A percentile compares a stretch with the other conserved stretches of the same genome.
Conservation (phyloP, 1,140 invertebrate species). For the Hylyphantes graminicola region DNA sequence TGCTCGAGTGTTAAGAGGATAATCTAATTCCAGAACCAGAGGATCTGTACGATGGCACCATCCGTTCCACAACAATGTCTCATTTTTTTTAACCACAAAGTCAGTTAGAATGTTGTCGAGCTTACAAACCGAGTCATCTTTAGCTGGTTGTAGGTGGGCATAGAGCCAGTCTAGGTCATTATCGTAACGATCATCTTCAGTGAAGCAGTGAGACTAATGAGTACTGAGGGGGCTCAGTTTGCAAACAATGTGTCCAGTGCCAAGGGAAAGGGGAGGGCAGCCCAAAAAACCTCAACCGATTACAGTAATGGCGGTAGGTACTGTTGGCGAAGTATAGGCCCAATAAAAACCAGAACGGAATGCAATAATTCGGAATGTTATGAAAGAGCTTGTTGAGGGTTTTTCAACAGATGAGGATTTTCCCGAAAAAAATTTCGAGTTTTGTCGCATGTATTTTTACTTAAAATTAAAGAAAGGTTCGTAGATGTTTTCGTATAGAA, state of each 20-base stretch:
- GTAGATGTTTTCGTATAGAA: too few species aligned
- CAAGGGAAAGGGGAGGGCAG: neutral
- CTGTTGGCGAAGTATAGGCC: slow-evolving; percentile 36
- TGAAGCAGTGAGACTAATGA: slow-evolving; percentile 53
- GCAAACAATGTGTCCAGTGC: slow-evolving; percentile 41
- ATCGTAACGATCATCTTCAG: slow-evolving; percentile 49
- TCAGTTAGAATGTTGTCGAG: too few species aligned
- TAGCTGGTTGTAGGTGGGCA: slow-evolving; percentile 29
- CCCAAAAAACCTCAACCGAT: slow-evolving; percentile 42
- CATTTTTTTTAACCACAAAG: too few species aligned
- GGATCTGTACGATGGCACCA: too few species aligned
- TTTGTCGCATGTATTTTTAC: too few species aligned
- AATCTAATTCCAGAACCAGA: too few species aligned
- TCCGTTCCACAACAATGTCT: too few species aligned
- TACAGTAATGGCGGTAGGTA: slow-evolving; percentile 40
- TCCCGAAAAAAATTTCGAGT: too few species aligned
- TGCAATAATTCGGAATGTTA: slow-evolving; percentile 18
- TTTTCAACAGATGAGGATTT: too few species aligned
- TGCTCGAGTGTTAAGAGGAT: too few species aligned
- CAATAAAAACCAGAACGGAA: slow-evolving; percentile 30
- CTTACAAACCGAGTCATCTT: too few species aligned
- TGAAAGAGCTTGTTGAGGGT: neutral
- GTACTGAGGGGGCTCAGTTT: slow-evolving; percentile 26
- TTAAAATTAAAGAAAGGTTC: too few species aligned
- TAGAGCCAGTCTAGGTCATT: slow-evolving; percentile 42